Percentiles rank a stretch among this genome's conserved stretches.
Conservation (phyloP, 1,140 invertebrate species). For the Pachyrhynchus sulphureomaculatus region DNA sequence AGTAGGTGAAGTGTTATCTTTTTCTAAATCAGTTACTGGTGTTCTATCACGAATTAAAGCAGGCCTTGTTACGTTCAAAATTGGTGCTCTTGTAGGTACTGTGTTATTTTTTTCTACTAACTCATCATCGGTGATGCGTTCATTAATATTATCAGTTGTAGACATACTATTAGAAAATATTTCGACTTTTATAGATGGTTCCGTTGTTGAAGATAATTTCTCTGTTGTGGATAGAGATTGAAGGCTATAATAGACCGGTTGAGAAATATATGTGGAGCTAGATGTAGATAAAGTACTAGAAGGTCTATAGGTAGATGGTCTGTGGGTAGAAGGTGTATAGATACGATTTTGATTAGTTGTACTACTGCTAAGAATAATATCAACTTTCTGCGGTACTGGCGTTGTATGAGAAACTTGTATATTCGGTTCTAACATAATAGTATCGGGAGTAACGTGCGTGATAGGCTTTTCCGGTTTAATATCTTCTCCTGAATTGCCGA, state of each 20-base stretch:
- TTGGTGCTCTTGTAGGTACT: background rate
- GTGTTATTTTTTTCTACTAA: background rate
- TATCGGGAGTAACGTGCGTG: conserved; percentile 42
- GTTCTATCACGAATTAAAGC: background rate
- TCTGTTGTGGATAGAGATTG: background rate
- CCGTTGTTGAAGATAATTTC: conserved; percentile 29
- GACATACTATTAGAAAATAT: conserved; percentile 34
- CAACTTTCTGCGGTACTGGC: conserved; percentile 5
- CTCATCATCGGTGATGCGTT: background rate
- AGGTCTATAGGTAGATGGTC: background rate
- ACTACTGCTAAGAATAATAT: conserved; percentile 11
- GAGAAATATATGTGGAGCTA: background rate
- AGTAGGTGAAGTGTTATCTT: background rate
- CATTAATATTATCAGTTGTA: conserved; percentile 13
- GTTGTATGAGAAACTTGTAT: conserved; percentile 32
- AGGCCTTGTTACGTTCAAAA: background rate
- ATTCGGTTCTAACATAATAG: conserved; percentile 43
- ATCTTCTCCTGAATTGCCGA: conserved; percentile 62
- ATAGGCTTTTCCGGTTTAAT: conserved; percentile 42
- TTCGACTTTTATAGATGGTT: conserved; percentile 32
- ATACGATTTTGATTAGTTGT: conserved; percentile 25
- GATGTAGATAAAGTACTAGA: too few species aligned
- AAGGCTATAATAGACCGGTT: conserved; percentile 19
- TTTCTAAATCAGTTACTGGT: too few species aligned
- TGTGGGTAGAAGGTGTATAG: conserved; percentile 6